These are phyloP conservation scores for Eretmochelys imbricata DNA, from an alignment of 2,113 vertebrate genomes.

Conservation along the genomic window DNA sequence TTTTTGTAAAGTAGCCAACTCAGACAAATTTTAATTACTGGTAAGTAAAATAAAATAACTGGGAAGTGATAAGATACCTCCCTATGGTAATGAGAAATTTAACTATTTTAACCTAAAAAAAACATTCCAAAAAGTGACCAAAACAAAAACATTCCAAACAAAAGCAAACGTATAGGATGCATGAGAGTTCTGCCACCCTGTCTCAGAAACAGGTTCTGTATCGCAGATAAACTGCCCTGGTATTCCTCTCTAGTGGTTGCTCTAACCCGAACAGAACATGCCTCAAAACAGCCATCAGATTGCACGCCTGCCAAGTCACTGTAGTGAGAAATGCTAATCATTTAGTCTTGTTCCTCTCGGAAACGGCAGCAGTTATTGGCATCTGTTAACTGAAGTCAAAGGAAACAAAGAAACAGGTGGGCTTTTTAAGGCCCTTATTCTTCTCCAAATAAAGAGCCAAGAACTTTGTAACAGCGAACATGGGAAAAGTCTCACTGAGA, in stretches of 20 bases:
- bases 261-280: fast-evolving
- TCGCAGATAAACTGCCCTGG: not conserved
- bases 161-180: not conserved
- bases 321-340: not conserved
- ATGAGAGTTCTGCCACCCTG: not conserved
- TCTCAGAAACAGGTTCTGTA: not conserved
- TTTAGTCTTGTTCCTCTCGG: not conserved
- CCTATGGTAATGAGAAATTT: not conserved
- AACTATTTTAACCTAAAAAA: not conserved
- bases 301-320: not conserved
- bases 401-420: not conserved
- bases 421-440: not conserved
- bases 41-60: not conserved
- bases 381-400: not conserved
- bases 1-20: not conserved
- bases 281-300: not conserved
- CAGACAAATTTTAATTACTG: not conserved
- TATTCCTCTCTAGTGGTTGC: not conserved
- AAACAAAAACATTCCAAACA: not conserved
- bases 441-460: not conserved
- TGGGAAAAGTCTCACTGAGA: not conserved
- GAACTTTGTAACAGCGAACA: not conserved
- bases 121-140: not conserved
- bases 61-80: not conserved
- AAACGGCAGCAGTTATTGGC: not conserved